These are phyloP conservation scores for Syrrhaptes paradoxus DNA, from an alignment of 2,113 vertebrate species.

Conservation along the genomic window DNA sequence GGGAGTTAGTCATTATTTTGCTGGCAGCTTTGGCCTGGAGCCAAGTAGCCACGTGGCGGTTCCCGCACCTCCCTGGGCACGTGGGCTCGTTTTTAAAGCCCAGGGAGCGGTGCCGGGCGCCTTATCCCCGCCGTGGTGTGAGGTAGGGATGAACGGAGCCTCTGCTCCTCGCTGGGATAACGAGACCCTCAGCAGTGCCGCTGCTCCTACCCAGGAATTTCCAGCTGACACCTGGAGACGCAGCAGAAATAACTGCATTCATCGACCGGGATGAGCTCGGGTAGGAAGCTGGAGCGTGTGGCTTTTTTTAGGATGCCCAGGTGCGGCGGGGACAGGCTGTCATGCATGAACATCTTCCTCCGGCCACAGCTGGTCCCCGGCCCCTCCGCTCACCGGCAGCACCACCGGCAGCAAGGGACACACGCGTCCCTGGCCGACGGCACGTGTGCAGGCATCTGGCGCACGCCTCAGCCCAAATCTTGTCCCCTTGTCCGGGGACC, in stretches of 20 bases:
- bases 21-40: not conserved
- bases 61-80: not conserved
- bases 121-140: fast-evolving
- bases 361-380: not conserved
- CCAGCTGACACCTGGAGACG: not conserved
- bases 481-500: not conserved
- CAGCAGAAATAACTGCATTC: not conserved
- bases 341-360: not conserved
- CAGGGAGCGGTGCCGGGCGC: not conserved
- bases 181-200: not conserved
- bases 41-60: not conserved
- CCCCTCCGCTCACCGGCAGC: not conserved
- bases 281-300: not conserved
- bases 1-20: conserved; percentile 9
- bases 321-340: not conserved
- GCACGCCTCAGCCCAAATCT: not conserved
- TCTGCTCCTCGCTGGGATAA: not conserved
- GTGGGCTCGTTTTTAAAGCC: not conserved
- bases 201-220: fast-evolving
- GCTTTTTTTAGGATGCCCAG: not conserved
- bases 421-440: fast-evolving
- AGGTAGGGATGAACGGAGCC: not conserved
- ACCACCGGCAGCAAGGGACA: fast-evolving
- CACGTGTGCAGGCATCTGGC: fast-evolving
- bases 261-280: not conserved